phyloP scores from a whole-genome alignment of 1,140 invertebrate genomes.

The Psix sp. region DNA sequence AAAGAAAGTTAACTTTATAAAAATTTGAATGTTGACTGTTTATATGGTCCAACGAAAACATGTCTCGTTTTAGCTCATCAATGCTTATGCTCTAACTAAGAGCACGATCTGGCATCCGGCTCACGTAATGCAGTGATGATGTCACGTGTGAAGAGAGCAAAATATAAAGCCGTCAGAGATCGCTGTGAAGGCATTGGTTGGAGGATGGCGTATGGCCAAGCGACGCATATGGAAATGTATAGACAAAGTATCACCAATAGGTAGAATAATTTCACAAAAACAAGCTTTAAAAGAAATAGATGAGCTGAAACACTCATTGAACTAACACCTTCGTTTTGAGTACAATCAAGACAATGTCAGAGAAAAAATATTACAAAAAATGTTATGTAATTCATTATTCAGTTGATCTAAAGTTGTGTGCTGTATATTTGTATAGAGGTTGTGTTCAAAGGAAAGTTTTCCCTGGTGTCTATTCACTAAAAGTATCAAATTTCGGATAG shows the following conservation, averaged over 20 bases:
- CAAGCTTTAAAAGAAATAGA: slow-evolving; percentile 2
- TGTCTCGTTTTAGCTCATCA: slow-evolving; percentile 50
- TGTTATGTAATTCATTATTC: too few relatives aligned
- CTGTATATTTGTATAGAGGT: too few relatives aligned
- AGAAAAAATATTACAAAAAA: too few relatives aligned
- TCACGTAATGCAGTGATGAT: slow-evolving; percentile 76
- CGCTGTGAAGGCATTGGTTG: slow-evolving; percentile 38
- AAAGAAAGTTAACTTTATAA: not conserved
- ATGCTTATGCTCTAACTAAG: slow-evolving; percentile 40
- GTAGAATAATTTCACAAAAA: slow-evolving; percentile 11
- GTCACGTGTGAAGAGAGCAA: slow-evolving; percentile 75
- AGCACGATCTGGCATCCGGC: slow-evolving; percentile 63
- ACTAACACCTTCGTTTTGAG: too few relatives aligned
- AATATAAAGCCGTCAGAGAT: slow-evolving; percentile 73
- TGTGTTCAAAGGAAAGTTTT: too few relatives aligned
- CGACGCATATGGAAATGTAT: slow-evolving; percentile 63
- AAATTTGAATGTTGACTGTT: slow-evolving; percentile 15
- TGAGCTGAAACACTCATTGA: not conserved
- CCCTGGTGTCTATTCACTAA: too few relatives aligned
- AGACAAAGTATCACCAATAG: slow-evolving; percentile 11
- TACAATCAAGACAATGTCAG: too few relatives aligned
- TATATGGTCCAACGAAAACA: slow-evolving; percentile 30
- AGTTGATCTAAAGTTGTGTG: too few relatives aligned
- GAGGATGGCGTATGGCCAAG: slow-evolving; percentile 58
- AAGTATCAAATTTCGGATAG: too few relatives aligned